Conservation (phyloP, 1,140 invertebrate species). For the Littorina saxatilis region DNA sequence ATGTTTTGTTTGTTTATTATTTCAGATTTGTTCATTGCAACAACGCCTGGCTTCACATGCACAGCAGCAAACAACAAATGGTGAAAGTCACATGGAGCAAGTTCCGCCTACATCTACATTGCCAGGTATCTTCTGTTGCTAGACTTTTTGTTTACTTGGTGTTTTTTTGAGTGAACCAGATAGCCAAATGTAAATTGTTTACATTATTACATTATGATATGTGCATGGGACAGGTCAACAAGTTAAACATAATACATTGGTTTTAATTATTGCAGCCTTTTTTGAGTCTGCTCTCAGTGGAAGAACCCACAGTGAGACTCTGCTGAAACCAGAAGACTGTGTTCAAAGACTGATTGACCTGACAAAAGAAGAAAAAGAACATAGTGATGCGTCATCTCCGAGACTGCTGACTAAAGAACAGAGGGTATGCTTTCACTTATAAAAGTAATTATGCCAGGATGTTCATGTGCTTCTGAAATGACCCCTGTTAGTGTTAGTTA, state of each 20-base stretch:
- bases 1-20: not conserved
- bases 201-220: not conserved
- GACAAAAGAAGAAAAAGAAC: not conserved
- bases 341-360: not conserved
- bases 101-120: too few species aligned
- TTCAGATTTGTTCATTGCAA: conserved; percentile 18
- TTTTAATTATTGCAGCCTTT: not conserved
- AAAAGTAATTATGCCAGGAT: too few species aligned
- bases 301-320: not conserved
- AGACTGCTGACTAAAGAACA: conserved; percentile 15
- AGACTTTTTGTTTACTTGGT: too few species aligned
- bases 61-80: not conserved
- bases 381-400: not conserved
- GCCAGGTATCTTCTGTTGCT: too few species aligned
- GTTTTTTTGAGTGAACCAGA: too few species aligned
- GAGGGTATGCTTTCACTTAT: conserved; percentile 25
- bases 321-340: not conserved
- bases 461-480: too few species aligned
- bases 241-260: too few species aligned
- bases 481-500: too few species aligned
- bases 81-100: too few species aligned
- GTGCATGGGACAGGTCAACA: too few species aligned
- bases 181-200: too few species aligned
- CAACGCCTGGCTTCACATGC: not conserved
- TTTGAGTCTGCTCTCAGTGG: not conserved